A percentile compares a stretch with the other conserved stretches of the same genome.
Evolutionary conservation across 35 echinoderm and acorn worm genomes (phyloP).

Genomic region (Heliocidaris erythrogramma): DNA sequence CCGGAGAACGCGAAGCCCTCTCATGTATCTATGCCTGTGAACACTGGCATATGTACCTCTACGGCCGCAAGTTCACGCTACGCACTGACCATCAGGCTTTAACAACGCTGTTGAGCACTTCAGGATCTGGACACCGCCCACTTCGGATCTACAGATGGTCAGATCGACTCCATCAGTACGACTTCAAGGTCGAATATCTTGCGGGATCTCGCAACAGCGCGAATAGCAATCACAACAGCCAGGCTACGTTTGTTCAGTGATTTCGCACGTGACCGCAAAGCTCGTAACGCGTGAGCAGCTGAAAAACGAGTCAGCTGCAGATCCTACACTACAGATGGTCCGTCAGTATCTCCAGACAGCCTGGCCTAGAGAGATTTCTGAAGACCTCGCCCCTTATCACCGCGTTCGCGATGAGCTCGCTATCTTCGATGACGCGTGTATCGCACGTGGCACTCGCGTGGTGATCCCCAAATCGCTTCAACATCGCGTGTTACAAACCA

Average conservation of each 20-base stretch:
- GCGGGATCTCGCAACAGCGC: conserved; percentile 41
- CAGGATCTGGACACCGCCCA: conserved; percentile 59
- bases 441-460: not conserved
- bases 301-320: not conserved
- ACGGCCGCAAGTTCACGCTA: conserved; percentile 65
- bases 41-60: conserved; percentile 59
- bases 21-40: conserved; percentile 61
- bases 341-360: not conserved
- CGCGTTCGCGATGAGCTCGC: not conserved
- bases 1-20: conserved; percentile 50
- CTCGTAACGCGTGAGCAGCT: conserved; percentile 44
- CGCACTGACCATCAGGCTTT: conserved; percentile 65
- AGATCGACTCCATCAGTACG: conserved; percentile 54
- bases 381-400: not conserved
- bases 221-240: not conserved
- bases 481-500: not conserved
- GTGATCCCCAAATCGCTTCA: not conserved
- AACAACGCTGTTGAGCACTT: conserved; percentile 41
- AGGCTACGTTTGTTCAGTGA: not conserved
- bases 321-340: not conserved
- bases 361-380: not conserved
- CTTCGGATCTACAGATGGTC: conserved; percentile 57
- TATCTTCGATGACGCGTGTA: too few species aligned
- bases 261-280: not conserved
- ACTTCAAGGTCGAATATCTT: conserved; percentile 60